phyloP scores from a whole-genome alignment of 2,797 vertebrate species.

The Malurus leucopterus region DNA sequence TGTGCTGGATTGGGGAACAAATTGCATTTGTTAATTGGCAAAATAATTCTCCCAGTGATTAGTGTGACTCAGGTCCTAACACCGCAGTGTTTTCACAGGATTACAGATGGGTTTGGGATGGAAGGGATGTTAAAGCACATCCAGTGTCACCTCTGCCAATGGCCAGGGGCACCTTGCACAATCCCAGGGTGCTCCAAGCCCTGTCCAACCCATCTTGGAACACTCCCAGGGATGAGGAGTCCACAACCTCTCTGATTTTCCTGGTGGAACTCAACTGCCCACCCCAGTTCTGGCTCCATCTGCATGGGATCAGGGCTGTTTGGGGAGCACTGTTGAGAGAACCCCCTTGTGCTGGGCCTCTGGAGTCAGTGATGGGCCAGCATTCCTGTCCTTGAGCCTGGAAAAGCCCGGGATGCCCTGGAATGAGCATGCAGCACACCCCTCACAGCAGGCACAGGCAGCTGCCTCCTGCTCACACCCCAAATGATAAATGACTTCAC shows the following conservation, averaged over 20 bases:
- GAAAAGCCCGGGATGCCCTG: not conserved
- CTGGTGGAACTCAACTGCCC: not conserved
- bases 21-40: not conserved
- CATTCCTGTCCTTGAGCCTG: rapidly evolving
- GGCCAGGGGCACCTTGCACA: not conserved
- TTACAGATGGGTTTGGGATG: not conserved
- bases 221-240: not conserved
- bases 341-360: not conserved
- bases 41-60: not conserved
- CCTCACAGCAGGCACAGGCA: not conserved
- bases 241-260: not conserved
- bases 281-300: not conserved
- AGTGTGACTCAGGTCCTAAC: not conserved
- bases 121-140: not conserved
- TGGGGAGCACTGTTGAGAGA: rapidly evolving
- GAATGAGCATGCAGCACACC: rapidly evolving
- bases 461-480: not conserved
- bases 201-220: rapidly evolving
- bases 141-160: not conserved
- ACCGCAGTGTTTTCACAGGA: rapidly evolving
- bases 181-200: not conserved
- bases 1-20: not conserved
- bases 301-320: rapidly evolving
- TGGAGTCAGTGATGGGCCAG: not conserved
- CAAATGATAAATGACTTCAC: rapidly evolving